phyloP scores from a whole-genome alignment of 2,797 vertebrate genomes.

The Morelia viridis region DNA sequence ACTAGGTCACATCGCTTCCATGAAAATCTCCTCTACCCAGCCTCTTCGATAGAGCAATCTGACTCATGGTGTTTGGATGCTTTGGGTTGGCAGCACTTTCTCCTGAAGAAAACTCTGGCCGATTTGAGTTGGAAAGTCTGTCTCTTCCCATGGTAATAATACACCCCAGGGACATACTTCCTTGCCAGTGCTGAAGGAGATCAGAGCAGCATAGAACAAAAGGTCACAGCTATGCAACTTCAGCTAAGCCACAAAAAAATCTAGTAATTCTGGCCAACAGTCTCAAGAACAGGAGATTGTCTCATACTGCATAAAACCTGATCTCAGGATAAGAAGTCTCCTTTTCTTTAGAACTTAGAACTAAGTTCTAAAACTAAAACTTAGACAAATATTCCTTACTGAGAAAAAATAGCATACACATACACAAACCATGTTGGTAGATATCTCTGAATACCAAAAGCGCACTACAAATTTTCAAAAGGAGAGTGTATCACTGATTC shows the following conservation, averaged over 20 bases:
- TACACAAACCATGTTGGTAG: no score
- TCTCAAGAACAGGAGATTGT: not conserved
- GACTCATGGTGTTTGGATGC: conserved; percentile 4
- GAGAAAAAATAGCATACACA: not conserved
- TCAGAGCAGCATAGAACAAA: conserved; percentile 9
- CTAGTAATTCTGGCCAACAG: conserved; percentile 19
- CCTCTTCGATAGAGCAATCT: not conserved
- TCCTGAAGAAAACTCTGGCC: not conserved
- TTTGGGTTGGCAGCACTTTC: conserved; percentile 13
- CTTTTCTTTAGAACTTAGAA: not conserved
- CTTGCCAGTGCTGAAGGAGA: conserved; percentile 15
- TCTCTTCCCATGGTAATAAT: conserved; percentile 54
- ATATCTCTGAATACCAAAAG: not conserved
- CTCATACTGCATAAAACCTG: not conserved
- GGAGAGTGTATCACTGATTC: not conserved
- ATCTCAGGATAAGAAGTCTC: not conserved
- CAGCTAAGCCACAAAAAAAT: conserved; percentile 29
- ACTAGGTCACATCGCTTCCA: not conserved
- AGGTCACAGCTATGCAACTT: conserved; percentile 23
- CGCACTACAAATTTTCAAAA: not conserved
- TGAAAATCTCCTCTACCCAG: not conserved
- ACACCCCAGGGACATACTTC: conserved; percentile 27
- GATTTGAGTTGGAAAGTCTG: conserved; percentile 30
- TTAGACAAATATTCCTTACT: not conserved
- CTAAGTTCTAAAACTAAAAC: not conserved